Evolutionary conservation across 2,797 vertebrate species (phyloP), one percentile per base, ranked within the genome.

Genomic region (Sebastes steindachneri): DNA sequence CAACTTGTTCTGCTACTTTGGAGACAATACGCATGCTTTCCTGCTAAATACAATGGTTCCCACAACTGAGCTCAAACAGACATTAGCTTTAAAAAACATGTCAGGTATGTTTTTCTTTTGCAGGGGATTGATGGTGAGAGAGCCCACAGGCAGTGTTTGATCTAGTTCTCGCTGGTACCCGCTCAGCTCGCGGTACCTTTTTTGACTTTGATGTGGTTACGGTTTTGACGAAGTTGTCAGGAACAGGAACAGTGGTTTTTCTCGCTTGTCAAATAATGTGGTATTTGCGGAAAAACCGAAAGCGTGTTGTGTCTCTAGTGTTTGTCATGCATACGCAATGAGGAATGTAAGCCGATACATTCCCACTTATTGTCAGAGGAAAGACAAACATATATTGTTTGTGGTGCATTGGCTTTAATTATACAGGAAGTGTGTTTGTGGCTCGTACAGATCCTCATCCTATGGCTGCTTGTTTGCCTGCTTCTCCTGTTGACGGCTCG

Each of bases 1-100:
- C 68, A 66, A 95, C 96, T 90, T 65, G 95, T 96, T 95, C 79
- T 90, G 80, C 95, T 57, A 35, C 93, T 93, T 93, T 72, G 51
- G 41, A 88, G 77, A 93, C 91, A 93, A 93, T 83, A 73, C 33
- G 4, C 68, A 59, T 63, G 48, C 60, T 68, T 86, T 89, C 70
- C 80, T 77, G 74, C 80, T 23, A 25, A 84, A 85, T 74, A 84
- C 73, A 86, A 80, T 57, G 17, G 68, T 83, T 93, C 80, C 67
- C 71, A 80, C 82, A 60, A 10, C 25, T 25, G 53, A 66, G 37
- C 75, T 77, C 65, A 28, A 77, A 60, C 68, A 75, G 74, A 74
- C 74, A 51, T 63, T 7, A 17, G 41, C 71, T 82, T 53, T 70
- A 68, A 86, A 80, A 88, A 75, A 73, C 76, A 73, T 31, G 73